Conservation (phyloP, 2,113 vertebrate species). For the Jacana jacana region DNA sequence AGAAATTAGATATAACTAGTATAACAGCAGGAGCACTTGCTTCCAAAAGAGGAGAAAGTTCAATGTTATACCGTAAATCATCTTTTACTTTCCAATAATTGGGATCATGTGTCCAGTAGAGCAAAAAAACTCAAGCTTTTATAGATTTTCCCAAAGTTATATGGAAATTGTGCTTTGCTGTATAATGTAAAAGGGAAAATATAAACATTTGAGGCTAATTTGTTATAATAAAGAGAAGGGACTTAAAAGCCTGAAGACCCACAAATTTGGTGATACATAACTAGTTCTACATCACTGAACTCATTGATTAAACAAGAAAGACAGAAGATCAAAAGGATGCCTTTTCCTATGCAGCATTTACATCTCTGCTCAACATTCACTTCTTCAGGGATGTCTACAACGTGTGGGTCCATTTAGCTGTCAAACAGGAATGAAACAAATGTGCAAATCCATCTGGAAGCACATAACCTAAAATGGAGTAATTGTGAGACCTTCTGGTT, state of each 20-base stretch:
- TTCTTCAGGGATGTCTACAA: background rate
- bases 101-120: background rate
- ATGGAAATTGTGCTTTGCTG: background rate
- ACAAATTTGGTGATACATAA: background rate
- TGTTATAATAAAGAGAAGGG: background rate
- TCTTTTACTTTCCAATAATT: background rate
- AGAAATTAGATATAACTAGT: background rate
- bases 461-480: background rate
- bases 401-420: background rate
- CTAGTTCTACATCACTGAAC: background rate
- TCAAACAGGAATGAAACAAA: background rate
- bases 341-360: background rate
- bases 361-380: background rate
- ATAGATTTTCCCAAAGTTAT: background rate
- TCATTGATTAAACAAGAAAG: background rate
- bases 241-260: background rate
- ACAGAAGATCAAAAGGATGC: background rate
- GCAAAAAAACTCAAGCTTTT: background rate
- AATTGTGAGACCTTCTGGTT: background rate
- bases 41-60: background rate
- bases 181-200: background rate
- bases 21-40: background rate
- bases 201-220: background rate
- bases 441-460: background rate
- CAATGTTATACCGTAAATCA: background rate